These are phyloP conservation scores for Thermophis baileyi DNA, from an alignment of 2,113 vertebrate genomes.

Conservation along the genomic window DNA sequence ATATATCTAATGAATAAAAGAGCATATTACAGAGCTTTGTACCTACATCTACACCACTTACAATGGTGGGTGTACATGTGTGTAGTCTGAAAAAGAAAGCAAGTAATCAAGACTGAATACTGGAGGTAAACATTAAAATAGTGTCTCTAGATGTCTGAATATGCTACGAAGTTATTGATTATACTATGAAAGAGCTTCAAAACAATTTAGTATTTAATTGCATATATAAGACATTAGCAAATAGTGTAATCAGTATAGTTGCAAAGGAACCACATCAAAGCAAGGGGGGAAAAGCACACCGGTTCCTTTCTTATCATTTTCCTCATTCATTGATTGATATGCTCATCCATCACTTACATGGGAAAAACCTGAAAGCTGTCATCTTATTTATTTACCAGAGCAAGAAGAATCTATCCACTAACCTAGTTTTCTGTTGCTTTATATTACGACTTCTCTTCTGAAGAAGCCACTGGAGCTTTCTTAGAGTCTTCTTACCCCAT, in stretches of 20 bases:
- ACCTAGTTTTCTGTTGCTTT: neutral
- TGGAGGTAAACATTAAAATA: neutral
- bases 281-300: neutral
- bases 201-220: neutral
- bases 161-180: neutral
- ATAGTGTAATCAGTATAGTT: neutral
- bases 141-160: neutral
- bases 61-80: neutral
- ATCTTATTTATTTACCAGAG: neutral
- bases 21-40: neutral
- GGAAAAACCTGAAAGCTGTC: neutral
- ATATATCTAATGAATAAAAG: neutral
- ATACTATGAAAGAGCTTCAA: neutral
- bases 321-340: neutral
- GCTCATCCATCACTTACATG: neutral
- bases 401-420: neutral
- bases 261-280: neutral
- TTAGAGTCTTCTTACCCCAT: neutral
- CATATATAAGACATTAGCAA: neutral
- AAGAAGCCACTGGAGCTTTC: neutral
- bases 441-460: neutral
- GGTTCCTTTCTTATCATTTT: neutral
- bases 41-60: neutral
- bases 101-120: neutral
- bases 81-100: neutral